A percentile compares a stretch with the other conserved stretches of the same genome.
Evolutionary conservation across 2,888 invertebrate genomes (phyloP).

Genomic region (Strigamia transsilvanica): DNA sequence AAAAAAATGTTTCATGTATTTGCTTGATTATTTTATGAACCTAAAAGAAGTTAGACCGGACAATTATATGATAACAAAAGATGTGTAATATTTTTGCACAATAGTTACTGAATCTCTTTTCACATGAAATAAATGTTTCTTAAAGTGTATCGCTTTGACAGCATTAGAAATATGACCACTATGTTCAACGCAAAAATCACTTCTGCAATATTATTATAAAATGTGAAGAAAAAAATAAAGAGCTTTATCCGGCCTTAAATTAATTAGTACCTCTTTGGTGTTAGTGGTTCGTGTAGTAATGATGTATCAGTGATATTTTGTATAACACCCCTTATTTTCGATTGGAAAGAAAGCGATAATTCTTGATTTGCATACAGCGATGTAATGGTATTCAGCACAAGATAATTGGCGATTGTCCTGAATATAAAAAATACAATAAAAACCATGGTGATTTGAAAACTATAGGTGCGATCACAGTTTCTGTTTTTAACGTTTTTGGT

Average conservation of each 20-base stretch:
- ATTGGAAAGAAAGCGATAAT: not conserved
- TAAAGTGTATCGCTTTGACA: not conserved
- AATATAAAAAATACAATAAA: too few relatives aligned
- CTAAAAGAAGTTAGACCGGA: not conserved
- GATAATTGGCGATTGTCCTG: not conserved
- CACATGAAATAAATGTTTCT: not conserved
- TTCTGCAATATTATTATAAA: not conserved
- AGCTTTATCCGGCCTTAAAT: not conserved
- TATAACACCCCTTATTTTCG: not conserved
- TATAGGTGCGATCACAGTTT: too few relatives aligned
- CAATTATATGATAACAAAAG: not conserved
- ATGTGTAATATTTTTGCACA: too few relatives aligned
- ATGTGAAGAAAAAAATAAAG: not conserved
- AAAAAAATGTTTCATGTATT: not conserved
- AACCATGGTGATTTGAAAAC: not conserved
- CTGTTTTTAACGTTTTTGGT: too few relatives aligned
- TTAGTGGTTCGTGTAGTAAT: not conserved
- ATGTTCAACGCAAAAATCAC: not conserved
- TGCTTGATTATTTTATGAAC: not conserved
- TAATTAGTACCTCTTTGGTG: not conserved
- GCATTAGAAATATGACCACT: not conserved
- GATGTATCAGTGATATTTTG: not conserved
- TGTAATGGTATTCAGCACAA: not conserved
- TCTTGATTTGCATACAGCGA: not conserved
- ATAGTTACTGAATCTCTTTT: not conserved